Percentiles rank a stretch among this genome's conserved stretches.
These are phyloP conservation scores for Stenopsyche tienmushanensis DNA, from an alignment of 1,140 invertebrate species.

Conservation along the genomic window DNA sequence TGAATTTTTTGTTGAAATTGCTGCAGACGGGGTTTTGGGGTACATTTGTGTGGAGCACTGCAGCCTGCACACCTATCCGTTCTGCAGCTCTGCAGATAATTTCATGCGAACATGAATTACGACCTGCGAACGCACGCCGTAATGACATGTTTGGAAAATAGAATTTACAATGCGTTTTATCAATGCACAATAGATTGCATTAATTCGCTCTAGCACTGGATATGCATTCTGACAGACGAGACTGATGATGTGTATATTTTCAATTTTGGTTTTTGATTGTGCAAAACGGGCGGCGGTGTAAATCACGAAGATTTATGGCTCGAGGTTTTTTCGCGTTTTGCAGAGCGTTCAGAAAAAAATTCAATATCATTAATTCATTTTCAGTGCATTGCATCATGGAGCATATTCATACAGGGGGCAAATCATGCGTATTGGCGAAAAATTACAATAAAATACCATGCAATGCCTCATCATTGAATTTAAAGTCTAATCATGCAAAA, in stretches of 20 bases:
- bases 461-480: too few relatives aligned
- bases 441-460: too few relatives aligned
- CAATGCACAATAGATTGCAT: conserved; percentile 39
- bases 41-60: not conserved
- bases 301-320: conserved; percentile 34
- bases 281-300: conserved; percentile 28
- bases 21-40: not conserved
- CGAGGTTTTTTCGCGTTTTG: not conserved
- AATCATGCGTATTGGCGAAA: too few relatives aligned
- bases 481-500: too few relatives aligned
- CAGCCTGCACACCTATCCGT: not conserved
- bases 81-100: conserved; percentile 32
- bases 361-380: not conserved
- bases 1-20: conserved; percentile 5
- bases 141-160: conserved; percentile 43
- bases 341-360: too few relatives aligned
- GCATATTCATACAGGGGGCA: too few relatives aligned
- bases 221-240: conserved; percentile 4
- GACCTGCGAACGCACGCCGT: conserved; percentile 41
- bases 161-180: conserved; percentile 42
- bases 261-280: conserved; percentile 41
- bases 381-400: not conserved
- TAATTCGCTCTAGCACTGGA: conserved; percentile 8
- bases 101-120: conserved; percentile 40
- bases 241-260: conserved; percentile 39